Evolutionary conservation across 1,140 invertebrate species (phyloP), one percentile per base, ranked within the genome.

Genomic region (Achatina immaculata): DNA sequence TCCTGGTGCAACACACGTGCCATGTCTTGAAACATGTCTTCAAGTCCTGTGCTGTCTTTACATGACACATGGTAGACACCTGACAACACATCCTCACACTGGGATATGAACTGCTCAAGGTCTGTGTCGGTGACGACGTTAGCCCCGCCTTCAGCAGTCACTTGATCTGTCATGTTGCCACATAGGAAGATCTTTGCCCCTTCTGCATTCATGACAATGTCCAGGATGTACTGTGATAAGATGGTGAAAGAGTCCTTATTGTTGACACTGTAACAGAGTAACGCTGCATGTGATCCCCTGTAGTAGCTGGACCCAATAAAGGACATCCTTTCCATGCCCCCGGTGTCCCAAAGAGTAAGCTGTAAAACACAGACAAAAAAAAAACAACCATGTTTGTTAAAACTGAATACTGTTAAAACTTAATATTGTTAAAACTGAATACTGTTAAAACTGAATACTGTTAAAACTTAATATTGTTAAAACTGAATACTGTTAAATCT

Each of bases 1-100:
- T 89, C 86, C 24, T 83, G 81, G 73, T 89, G 88, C 28, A 90
- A 74, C 34, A 88, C 84, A 74, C 93, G 92, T 1, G 96, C 95
- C 89, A 98, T 96, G 84, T 97, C 95, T 75, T 93, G 92, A 90
- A 97, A 97, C 96, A 97, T 97, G 90, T 97, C 96, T 82, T 96
- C 94, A 14, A 98, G 93, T 1, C 96, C 96, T 88, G 94, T 94
- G 3, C 95, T 95, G 79, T 94, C 96, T 92, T 96, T 97, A 87
- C 96, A 98, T 34, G 96, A 97, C 28, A 96, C 96, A 90, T 96
- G 96, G 89, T 96, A 98, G 40, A 95, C 95, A 75, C 94, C 95
- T 88, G 94, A 96, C 81, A 98, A 95, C 66, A 97, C 92, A 88
- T 96, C 96, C 87, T 97, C 96, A 90, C 96, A 98, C 90, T 98